Conservation (phyloP, 1,140 invertebrate species). For the Zaprionus inermis region DNA sequence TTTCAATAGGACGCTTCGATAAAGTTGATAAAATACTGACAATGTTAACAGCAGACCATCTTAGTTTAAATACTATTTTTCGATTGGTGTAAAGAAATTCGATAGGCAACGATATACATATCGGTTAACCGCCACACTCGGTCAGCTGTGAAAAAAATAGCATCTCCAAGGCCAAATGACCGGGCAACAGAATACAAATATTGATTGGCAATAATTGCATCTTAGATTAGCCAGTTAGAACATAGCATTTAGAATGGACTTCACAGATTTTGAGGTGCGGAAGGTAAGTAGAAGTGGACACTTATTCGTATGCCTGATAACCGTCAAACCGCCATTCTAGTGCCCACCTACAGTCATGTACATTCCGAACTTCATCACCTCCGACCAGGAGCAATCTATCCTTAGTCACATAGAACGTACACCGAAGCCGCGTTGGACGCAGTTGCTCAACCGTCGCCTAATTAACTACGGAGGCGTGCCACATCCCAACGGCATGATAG, state of each 20-base stretch:
- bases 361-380: slow-evolving; percentile 95
- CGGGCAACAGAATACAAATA: slow-evolving; percentile 56
- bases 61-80: not conserved
- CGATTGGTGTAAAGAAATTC: not conserved
- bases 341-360: slow-evolving; percentile 91
- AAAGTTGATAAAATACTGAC: not conserved
- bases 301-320: no score
- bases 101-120: not conserved
- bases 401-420: slow-evolving; percentile 89
- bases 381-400: slow-evolving; percentile 91
- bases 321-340: slow-evolving; percentile 82
- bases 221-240: slow-evolving; percentile 46
- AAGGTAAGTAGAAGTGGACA: slow-evolving; percentile 43
- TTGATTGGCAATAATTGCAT: slow-evolving; percentile 66
- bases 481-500: slow-evolving; percentile 96
- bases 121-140: slow-evolving; percentile 20
- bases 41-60: not conserved
- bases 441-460: slow-evolving; percentile 93
- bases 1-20: not conserved
- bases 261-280: slow-evolving; percentile 78
- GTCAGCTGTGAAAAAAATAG: slow-evolving; percentile 28
- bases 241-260: slow-evolving; percentile 70
- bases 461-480: slow-evolving; percentile 99
- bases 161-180: slow-evolving; percentile 30
- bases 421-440: slow-evolving; percentile 98